Percentiles rank a stretch among this genome's conserved stretches.
These are phyloP conservation scores for Colletes gigas DNA, from an alignment of 1,140 invertebrate genomes.

Conservation along the genomic window DNA sequence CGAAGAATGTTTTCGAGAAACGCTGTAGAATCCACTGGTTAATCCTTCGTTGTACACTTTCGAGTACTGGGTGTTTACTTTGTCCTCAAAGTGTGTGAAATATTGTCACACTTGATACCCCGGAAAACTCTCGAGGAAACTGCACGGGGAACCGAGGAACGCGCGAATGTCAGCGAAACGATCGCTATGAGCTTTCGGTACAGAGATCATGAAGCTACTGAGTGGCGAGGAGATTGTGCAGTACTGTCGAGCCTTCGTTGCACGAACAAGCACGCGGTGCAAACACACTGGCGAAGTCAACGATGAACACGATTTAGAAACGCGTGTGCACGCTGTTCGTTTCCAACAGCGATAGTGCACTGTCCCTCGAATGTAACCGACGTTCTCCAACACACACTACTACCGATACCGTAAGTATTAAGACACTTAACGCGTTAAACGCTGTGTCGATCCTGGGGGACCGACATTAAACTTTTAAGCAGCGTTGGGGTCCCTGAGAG, in stretches of 20 bases:
- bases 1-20: too few relatives aligned
- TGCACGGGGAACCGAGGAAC: not conserved
- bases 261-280: not conserved
- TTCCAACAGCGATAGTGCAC: not conserved
- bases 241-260: not conserved
- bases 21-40: too few relatives aligned
- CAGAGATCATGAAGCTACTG: conserved; percentile 41
- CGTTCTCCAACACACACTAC: too few relatives aligned
- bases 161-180: not conserved
- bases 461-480: too few relatives aligned
- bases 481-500: too few relatives aligned
- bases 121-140: not conserved
- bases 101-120: too few relatives aligned
- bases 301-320: not conserved
- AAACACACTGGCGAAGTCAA: not conserved
- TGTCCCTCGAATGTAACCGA: not conserved
- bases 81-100: too few relatives aligned
- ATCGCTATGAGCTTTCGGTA: not conserved
- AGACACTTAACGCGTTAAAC: too few relatives aligned
- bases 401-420: too few relatives aligned
- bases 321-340: not conserved
- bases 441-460: too few relatives aligned
- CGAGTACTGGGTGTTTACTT: too few relatives aligned
- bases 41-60: too few relatives aligned
- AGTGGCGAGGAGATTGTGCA: not conserved